phyloP scores from a whole-genome alignment of 2,888 invertebrate species.

The Cylindroiulus punctatus region DNA sequence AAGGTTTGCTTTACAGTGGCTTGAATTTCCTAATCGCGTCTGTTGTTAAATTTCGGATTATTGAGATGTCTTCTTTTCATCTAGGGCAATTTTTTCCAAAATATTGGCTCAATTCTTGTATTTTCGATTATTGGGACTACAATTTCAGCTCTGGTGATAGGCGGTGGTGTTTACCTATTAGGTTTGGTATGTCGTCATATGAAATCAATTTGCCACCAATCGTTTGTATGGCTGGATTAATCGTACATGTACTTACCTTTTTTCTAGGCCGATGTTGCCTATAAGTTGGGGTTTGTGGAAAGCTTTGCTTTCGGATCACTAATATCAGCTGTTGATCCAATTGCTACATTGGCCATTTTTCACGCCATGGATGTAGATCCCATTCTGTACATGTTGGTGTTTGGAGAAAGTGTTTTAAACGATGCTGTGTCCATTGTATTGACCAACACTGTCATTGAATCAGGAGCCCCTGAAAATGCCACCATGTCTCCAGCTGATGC shows the following conservation, averaged over 20 bases:
- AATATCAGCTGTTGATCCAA: slow-evolving; percentile 99
- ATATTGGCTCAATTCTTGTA: slow-evolving; percentile 97
- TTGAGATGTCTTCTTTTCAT: slow-evolving; percentile 43
- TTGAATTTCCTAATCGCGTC: not conserved
- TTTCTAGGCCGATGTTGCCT: slow-evolving; percentile 75
- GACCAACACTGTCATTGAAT: slow-evolving; percentile 68
- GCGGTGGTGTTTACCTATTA: slow-evolving; percentile 92
- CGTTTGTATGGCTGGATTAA: not conserved
- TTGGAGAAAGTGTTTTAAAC: slow-evolving; percentile 95
- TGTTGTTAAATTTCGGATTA: slow-evolving; percentile 53
- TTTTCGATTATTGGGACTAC: slow-evolving; percentile 98
- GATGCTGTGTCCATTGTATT: slow-evolving; percentile 98
- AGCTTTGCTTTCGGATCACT: slow-evolving; percentile 98
- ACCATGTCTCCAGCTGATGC: slow-evolving; percentile 79
- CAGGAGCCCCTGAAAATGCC: slow-evolving; percentile 65
- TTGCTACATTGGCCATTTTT: slow-evolving; percentile 98
- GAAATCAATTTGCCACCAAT: not conserved
- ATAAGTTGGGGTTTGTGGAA: slow-evolving; percentile 91
- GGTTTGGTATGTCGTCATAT: slow-evolving; percentile 74
- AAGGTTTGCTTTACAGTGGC: slow-evolving; percentile 74
- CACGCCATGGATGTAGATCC: slow-evolving; percentile 97
- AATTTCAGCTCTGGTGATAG: slow-evolving; percentile 96
- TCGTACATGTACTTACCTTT: not conserved
- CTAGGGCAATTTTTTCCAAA: slow-evolving; percentile 78
- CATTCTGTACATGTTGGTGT: slow-evolving; percentile 98